Conservation (phyloP, 2,797 vertebrate species). For the Leptatherina wallacei region DNA sequence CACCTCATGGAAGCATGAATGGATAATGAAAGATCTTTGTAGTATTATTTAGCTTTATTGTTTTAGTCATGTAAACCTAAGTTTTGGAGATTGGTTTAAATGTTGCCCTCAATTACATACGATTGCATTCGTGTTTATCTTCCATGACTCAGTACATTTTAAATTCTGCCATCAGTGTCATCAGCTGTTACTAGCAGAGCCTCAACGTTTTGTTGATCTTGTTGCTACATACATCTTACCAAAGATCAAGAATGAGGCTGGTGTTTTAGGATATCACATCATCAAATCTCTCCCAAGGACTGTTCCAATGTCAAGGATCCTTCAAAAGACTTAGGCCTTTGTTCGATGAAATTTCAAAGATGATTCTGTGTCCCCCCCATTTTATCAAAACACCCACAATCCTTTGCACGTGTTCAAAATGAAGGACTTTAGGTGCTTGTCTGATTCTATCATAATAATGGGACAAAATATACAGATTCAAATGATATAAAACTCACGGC, state of each 20-base stretch:
- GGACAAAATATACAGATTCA: background rate
- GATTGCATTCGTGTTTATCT: slow-evolving; percentile 6
- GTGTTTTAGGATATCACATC: no score
- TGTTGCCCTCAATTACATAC: slow-evolving; percentile 16
- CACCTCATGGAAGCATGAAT: background rate
- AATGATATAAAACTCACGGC: background rate
- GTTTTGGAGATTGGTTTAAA: slow-evolving; percentile 6
- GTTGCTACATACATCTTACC: background rate
- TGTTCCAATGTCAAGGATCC: no score
- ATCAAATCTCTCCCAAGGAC: no score
- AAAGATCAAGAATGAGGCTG: no score
- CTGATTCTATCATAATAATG: background rate
- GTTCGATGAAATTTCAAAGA: no score
- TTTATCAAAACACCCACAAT: no score
- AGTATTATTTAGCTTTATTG: slow-evolving; percentile 21
- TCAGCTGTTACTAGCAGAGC: background rate
- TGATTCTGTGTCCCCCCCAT: no score
- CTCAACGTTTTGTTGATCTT: background rate
- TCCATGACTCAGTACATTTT: background rate
- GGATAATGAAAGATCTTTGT: slow-evolving; percentile 13
- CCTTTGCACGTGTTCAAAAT: no score
- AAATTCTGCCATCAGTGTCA: background rate
- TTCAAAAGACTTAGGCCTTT: no score
- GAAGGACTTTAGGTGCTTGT: background rate
- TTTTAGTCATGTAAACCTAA: slow-evolving; percentile 15